Percentiles rank a stretch among this genome's conserved stretches.
Conservation (phyloP, 2,888 invertebrate species). For the Villa cingulata region DNA sequence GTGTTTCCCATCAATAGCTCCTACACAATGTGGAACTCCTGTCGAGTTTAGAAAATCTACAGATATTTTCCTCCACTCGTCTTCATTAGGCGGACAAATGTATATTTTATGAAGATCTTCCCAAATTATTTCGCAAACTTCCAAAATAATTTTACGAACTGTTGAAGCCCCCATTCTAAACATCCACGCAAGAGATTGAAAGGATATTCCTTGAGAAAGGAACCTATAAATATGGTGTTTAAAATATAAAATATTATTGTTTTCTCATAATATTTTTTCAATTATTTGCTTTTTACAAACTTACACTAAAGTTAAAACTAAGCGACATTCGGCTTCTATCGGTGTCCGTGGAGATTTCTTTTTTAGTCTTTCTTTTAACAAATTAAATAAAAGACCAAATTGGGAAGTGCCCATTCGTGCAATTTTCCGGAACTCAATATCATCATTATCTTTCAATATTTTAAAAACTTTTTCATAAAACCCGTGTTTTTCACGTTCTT, state of each 20-base stretch:
- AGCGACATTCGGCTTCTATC: constrained; percentile 12
- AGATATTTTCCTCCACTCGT: constrained; percentile 14
- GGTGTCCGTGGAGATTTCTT: no score
- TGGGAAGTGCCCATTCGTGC: no score
- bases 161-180: constrained; percentile 6
- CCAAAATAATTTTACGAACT: constrained; percentile 6
- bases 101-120: constrained; percentile 5
- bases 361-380: no score
- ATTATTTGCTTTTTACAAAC: no score
- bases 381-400: no score
- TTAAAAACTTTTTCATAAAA: no score
- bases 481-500: no score
- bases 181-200: constrained; percentile 1
- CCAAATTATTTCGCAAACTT: background rate
- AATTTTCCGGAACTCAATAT: no score
- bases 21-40: constrained; percentile 15
- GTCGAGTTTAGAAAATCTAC: constrained; percentile 10
- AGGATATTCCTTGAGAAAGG: constrained; percentile 1
- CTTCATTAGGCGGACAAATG: constrained; percentile 9
- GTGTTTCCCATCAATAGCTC: constrained; percentile 16
- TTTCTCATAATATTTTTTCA: no score
- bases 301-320: background rate
- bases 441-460: no score
- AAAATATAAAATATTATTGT: no score
- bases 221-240: background rate